Evolutionary conservation across 2,113 vertebrate genomes (phyloP), one percentile per base, ranked within the genome.

Genomic region (Chionis minor): DNA sequence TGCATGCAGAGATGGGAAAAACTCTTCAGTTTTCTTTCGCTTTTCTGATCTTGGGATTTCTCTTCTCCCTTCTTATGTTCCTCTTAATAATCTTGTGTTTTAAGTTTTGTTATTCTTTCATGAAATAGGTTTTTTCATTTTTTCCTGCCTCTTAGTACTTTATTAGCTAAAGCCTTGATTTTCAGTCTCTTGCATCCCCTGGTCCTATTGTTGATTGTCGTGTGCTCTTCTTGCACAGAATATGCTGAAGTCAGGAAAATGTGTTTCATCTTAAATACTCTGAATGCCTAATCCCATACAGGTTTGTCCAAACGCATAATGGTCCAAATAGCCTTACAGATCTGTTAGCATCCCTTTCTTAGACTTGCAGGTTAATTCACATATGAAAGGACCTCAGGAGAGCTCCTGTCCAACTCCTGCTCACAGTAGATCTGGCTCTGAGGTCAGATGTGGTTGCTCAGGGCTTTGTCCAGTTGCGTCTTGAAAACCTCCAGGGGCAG

Each of bases 391-490:
- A 40, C 33, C 19, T 91, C 33, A 40, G 66, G 23, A 61, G 3
- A 4, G 74, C 20, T 65, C 27, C 69, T 83, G 7, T 38, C 33
- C 2, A 2, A 1, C 22, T 83, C 21, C 27, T 61, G 8, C 70
- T 93, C 51, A 32, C 12, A 59, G 61, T 6, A n/a, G 22, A 45
- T 18, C n/a, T 27, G 33, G 21, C 33, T 78, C 69, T 62, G 63
- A 78, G 59, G 23, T 81, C 44, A 44, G 21, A 33, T 0, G 0
- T n/a, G 4, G 6, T 15, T 81, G 21, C 2, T 1, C 23, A 55
- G 55, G 18, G 2, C 1, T 2, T 44, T 85, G 28, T 56, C 35
- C 61, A 35, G 6, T 14, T 67, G 26, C 3, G 8, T 65, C n/a
- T 59, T 65, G 52, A 75, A 61, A 55, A 49, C 8, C 8, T 72